Evolutionary conservation across 2,888 invertebrate species (phyloP).

Genomic region (Ormyrus nitidulus): DNA sequence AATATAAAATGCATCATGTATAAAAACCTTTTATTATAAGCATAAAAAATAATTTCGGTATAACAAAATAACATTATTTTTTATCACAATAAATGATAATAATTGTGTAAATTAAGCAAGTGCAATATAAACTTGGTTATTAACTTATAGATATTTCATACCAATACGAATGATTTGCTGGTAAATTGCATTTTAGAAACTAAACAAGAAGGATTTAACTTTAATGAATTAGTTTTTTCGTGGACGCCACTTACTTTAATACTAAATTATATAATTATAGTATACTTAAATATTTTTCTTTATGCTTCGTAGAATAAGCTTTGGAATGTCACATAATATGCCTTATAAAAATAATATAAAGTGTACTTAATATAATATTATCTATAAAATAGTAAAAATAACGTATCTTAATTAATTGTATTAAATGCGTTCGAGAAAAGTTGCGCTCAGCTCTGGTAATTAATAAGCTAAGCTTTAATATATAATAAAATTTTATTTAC

Average conservation of each 20-base stretch:
- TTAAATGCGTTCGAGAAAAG: conserved; percentile 7
- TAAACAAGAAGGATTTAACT: conserved; percentile 35
- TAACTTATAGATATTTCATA: conserved; percentile 22
- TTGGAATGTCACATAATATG: conserved; percentile 7
- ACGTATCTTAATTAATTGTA: conserved; percentile 18
- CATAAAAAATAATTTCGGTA: conserved; percentile 46
- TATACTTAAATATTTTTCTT: not conserved
- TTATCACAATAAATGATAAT: conserved; percentile 24
- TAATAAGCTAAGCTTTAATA: conserved; percentile 4
- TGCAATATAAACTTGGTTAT: conserved; percentile 41
- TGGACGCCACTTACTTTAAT: conserved; percentile 10
- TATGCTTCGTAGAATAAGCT: conserved; percentile 22
- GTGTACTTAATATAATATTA: conserved; percentile 6
- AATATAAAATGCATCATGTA: conserved; percentile 23
- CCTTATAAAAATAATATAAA: conserved; percentile 32
- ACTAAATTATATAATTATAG: conserved; percentile 18
- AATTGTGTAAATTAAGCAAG: conserved; percentile 30
- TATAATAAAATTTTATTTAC: conserved; percentile 16
- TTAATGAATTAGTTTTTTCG: conserved; percentile 25
- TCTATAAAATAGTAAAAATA: not conserved
- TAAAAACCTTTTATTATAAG: conserved; percentile 44
- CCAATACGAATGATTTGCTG: conserved; percentile 12
- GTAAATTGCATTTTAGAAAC: conserved; percentile 16
- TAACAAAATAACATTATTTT: conserved; percentile 45
- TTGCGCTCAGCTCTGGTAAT: conserved; percentile 19